These are phyloP conservation scores for Anagrus nilaparvatae DNA, from an alignment of 1,140 invertebrate genomes.

Conservation along the genomic window DNA sequence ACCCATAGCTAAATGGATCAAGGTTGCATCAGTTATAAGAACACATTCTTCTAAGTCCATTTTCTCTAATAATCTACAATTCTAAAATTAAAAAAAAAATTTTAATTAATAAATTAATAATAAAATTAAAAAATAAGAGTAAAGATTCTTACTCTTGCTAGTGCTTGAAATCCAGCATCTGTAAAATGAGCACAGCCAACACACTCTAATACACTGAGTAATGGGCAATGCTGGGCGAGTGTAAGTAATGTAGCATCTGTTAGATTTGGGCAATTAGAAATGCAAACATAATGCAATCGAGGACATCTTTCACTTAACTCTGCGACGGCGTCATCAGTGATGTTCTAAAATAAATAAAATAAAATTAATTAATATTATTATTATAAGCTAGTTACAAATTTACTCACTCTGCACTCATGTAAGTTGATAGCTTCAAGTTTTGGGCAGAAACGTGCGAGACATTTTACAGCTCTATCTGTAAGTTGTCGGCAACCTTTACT, in stretches of 20 bases:
- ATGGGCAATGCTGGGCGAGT: conserved; percentile 76
- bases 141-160: conserved; percentile 67
- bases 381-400: conserved; percentile 5
- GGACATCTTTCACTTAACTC: conserved; percentile 73
- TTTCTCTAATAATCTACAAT: conserved; percentile 87
- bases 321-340: conserved; percentile 78
- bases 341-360: conserved; percentile 46
- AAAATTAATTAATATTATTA: background rate
- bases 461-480: conserved; percentile 75
- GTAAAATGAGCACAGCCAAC: conserved; percentile 92
- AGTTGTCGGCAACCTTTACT: conserved; percentile 86
- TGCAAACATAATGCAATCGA: conserved; percentile 77
- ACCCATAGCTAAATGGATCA: conserved; percentile 85
- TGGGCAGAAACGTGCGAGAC: conserved; percentile 77
- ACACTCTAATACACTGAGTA: conserved; percentile 86
- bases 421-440: conserved; percentile 82
- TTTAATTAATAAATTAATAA: conserved; percentile 3
- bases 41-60: conserved; percentile 99
- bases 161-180: conserved; percentile 89
- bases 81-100: conserved; percentile 47
- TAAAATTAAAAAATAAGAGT: background rate
- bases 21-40: conserved; percentile 88
- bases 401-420: conserved; percentile 78
- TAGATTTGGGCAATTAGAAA: conserved; percentile 85
- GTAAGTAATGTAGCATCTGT: conserved; percentile 82